These are phyloP conservation scores for Megastigmus dorsalis DNA, from an alignment of 2,888 invertebrate species.

Conservation along the genomic window DNA sequence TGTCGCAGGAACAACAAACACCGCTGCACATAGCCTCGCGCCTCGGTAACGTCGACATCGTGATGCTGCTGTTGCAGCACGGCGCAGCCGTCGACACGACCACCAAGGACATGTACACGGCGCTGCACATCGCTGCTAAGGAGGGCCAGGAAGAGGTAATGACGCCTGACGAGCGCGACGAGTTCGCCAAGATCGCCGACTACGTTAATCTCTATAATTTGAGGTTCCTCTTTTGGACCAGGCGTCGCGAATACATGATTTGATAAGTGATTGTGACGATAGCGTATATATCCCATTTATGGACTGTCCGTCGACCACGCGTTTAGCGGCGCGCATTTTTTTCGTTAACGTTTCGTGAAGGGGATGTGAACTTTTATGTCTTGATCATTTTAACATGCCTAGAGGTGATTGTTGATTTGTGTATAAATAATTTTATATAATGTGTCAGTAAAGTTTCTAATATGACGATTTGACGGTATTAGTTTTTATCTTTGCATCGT, in stretches of 20 bases:
- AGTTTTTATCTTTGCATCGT: too few relatives aligned
- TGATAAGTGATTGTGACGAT: conserved; percentile 55
- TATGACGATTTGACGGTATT: too few relatives aligned
- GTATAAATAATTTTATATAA: conserved; percentile 12
- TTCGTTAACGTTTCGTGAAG: not conserved
- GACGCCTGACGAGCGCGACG: conserved; percentile 64
- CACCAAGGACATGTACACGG: conserved; percentile 96
- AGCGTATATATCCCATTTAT: not conserved
- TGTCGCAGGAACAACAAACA: conserved; percentile 89
- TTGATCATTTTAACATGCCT: not conserved
- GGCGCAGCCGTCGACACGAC: conserved; percentile 92
- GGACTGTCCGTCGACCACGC: not conserved
- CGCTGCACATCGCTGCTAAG: conserved; percentile 97
- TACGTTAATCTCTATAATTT: conserved; percentile 68
- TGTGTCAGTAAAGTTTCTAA: conserved; percentile 2
- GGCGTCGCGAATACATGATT: conserved; percentile 71
- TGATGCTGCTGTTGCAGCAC: conserved; percentile 93
- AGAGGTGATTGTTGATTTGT: not conserved
- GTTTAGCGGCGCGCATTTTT: not conserved
- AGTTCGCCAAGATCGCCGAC: conserved; percentile 68
- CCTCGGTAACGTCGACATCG: conserved; percentile 97
- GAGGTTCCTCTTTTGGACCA: conserved; percentile 70
- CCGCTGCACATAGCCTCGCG: conserved; percentile 97
- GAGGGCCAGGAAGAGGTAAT: conserved; percentile 82
- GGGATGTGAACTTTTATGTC: not conserved